Percentiles rank a stretch among this genome's conserved stretches.
Conservation (phyloP, 2,888 invertebrate species). For the Oscheius onirici region DNA sequence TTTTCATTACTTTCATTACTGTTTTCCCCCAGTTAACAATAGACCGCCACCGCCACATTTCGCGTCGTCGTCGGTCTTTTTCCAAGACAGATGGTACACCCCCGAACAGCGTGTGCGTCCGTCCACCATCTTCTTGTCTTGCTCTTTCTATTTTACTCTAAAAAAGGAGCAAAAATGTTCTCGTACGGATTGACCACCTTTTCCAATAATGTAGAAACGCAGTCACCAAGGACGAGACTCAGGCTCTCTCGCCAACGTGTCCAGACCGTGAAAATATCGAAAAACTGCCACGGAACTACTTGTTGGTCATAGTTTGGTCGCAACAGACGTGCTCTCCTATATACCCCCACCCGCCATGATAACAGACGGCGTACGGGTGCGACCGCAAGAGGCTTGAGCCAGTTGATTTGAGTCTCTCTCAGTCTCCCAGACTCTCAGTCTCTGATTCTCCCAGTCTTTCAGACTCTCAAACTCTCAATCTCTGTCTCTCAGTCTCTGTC, state of each 20-base stretch:
- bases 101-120: not conserved
- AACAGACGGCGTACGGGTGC: not conserved
- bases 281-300: conserved; percentile 1
- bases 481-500: not conserved
- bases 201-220: not conserved
- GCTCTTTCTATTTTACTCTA: not conserved
- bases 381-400: not conserved
- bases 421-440: too few relatives aligned
- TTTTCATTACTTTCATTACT: not conserved
- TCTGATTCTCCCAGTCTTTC: too few relatives aligned
- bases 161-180: conserved; percentile 11
- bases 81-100: conserved; percentile 10
- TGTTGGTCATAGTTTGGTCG: not conserved
- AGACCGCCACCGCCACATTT: not conserved
- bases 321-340: too few relatives aligned
- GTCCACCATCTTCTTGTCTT: not conserved
- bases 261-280: not conserved
- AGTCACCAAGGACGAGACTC: not conserved
- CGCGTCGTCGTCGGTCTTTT: conserved; percentile 12
- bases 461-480: not conserved
- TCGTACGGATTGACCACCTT: not conserved
- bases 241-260: not conserved
- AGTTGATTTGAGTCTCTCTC: too few relatives aligned
- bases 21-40: not conserved
- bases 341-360: too few relatives aligned